These are phyloP conservation scores for Vandiemenella viatica DNA, from an alignment of 2,888 invertebrate genomes.

Conservation along the genomic window DNA sequence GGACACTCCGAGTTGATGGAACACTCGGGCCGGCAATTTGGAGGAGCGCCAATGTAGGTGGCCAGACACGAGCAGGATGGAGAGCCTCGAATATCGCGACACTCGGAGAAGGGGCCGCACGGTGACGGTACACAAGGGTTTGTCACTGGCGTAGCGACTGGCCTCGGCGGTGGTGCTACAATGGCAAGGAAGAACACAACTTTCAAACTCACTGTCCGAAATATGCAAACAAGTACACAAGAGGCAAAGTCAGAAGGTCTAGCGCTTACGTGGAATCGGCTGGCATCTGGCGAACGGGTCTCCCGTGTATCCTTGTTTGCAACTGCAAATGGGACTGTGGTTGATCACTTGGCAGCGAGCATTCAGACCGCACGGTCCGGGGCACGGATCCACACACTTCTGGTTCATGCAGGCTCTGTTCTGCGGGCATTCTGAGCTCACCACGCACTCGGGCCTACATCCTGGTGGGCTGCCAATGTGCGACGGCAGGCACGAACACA, in stretches of 20 bases:
- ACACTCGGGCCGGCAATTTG: slow-evolving; percentile 21
- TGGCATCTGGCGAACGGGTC: slow-evolving; percentile 37
- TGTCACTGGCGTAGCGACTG: slow-evolving; percentile 24
- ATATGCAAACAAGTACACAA: slow-evolving; percentile 11
- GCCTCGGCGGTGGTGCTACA: slow-evolving; percentile 18
- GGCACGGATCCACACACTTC: slow-evolving; percentile 57
- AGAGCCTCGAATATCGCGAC: slow-evolving; percentile 48
- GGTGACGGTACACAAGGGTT: slow-evolving; percentile 27
- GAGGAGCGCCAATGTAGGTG: slow-evolving; percentile 21
- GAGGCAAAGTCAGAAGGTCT: background rate
- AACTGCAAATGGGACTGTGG: slow-evolving; percentile 59
- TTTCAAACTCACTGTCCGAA: background rate
- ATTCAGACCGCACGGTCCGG: slow-evolving; percentile 53
- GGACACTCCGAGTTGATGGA: slow-evolving; percentile 22
- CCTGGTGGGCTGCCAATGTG: slow-evolving; percentile 48
- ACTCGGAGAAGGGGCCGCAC: slow-evolving; percentile 42
- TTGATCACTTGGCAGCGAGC: slow-evolving; percentile 62
- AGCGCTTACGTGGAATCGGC: slow-evolving; percentile 22
- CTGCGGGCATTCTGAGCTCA: slow-evolving; percentile 55
- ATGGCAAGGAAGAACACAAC: slow-evolving; percentile 1
- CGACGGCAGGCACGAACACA: slow-evolving; percentile 50
- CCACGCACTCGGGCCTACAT: slow-evolving; percentile 57
- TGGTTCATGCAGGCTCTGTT: slow-evolving; percentile 55
- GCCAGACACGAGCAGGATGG: slow-evolving; percentile 25
- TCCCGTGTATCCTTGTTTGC: slow-evolving; percentile 47